phyloP scores from a whole-genome alignment of 1,140 invertebrate species.

The Tetraneura akinire region DNA sequence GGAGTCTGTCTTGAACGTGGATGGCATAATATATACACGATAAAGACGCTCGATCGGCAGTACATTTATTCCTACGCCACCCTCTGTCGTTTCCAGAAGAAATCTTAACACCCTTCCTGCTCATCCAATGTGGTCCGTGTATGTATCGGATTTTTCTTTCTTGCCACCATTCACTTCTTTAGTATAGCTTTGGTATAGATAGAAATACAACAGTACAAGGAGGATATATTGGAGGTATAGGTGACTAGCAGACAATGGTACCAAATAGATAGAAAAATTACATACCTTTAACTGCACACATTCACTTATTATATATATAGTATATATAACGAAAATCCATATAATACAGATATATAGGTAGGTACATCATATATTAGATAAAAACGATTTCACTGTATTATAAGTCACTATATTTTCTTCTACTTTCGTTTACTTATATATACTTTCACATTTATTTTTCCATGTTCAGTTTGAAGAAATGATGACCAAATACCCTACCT shows the following conservation, averaged over 20 bases:
- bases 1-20: constrained; percentile 41
- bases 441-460: not conserved
- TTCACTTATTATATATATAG: not conserved
- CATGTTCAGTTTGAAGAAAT: not conserved
- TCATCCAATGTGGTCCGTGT: not conserved
- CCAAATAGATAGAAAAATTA: constrained; percentile 45
- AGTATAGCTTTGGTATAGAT: not conserved
- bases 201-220: not conserved
- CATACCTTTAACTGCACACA: constrained; percentile 42
- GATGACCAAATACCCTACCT: too few relatives aligned
- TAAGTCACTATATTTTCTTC: not conserved
- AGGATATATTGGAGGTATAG: not conserved
- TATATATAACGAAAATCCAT: constrained; percentile 12
- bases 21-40: constrained; percentile 50
- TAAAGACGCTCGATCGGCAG: constrained; percentile 49
- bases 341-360: constrained; percentile 44
- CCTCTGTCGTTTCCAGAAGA: constrained; percentile 42
- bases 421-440: not conserved
- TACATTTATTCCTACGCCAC: constrained; percentile 18
- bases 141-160: constrained; percentile 25
- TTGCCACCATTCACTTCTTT: not conserved
- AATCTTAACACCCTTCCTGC: not conserved
- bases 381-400: constrained; percentile 11
- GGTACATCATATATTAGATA: too few relatives aligned
- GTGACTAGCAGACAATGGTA: not conserved